Conservation (phyloP, 1,140 invertebrate genomes). For the Nasonia longicornis region DNA sequence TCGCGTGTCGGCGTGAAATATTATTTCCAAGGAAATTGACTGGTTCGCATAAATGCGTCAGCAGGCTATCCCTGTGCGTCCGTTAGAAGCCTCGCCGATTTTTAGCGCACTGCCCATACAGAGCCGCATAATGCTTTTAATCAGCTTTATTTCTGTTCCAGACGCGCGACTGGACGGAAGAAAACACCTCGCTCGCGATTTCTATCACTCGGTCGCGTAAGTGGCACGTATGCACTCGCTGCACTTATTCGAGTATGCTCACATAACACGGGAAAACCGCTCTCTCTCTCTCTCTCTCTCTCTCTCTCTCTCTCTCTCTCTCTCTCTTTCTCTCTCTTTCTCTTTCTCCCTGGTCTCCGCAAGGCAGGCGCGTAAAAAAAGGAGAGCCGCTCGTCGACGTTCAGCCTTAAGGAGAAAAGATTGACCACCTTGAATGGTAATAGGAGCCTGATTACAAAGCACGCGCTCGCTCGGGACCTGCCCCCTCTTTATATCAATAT, state of each 20-base stretch:
- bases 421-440: slow-evolving; percentile 69
- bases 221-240: slow-evolving; percentile 10
- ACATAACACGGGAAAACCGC: neutral
- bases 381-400: slow-evolving; percentile 30
- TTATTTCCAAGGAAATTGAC: slow-evolving; percentile 25
- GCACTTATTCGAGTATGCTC: neutral
- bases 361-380: slow-evolving; percentile 27
- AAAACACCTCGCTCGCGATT: slow-evolving; percentile 20
- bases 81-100: no score
- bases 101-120: no score
- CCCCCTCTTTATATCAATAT: slow-evolving; percentile 71
- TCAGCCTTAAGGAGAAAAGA: slow-evolving; percentile 54
- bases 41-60: neutral
- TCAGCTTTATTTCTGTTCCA: no score
- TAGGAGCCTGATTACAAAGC: slow-evolving; percentile 68
- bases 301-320: no score
- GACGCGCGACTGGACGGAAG: no score
- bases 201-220: slow-evolving; percentile 38
- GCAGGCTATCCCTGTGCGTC: no score
- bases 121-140: no score
- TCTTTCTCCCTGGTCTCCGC: neutral
- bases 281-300: neutral
- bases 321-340: no score
- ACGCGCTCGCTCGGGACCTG: slow-evolving; percentile 59
- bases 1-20: neutral